Evolutionary conservation across 2,113 vertebrate species (phyloP), one percentile per base, ranked within the genome.

Genomic region (Boleophthalmus pectinirostris): DNA sequence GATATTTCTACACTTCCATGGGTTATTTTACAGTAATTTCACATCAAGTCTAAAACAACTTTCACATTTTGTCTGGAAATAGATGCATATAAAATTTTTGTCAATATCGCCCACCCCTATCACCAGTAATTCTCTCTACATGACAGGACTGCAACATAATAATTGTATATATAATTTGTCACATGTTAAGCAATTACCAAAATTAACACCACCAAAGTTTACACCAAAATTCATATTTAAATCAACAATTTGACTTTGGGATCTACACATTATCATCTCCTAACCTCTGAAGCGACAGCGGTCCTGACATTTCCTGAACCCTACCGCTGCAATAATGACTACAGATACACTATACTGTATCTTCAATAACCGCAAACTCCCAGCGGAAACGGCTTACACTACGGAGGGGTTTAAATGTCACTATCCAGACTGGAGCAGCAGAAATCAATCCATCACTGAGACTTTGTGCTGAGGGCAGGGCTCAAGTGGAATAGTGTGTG

Each of bases 341-440:
- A n/a, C 61, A 43, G 61, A 64, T 38, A 64, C 61, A n/a, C 29
- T 64, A 64, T 64, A 64, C 61, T 43, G 61, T 25, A 69, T 63
- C 66, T 53, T 77, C 63, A 49, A 35, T 46, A 77, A 79, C 61
- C 67, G 53, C 75, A 83, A 68, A 71, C 69, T 35, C 60, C 71
- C 18, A 14, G 57, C 53, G 66, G 58, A 45, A 46, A 0, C 10
- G 13, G 72, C 65, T 57, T 46, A 6, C 53, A 0, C 8, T 23
- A 23, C n/a, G 20, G 46, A 38, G 5, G 35, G 66, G 0, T 75
- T 73, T n/a, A 82, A 83, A 85, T 83, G 79, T 85, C 82, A 85
- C 69, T 67, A 54, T 45, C 33, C 24, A 13, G 16, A 20, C 25
- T 45, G 57, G 70, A 69, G 43, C 33, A 18, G 23, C 38, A 38